A percentile compares a stretch with the other conserved stretches of the same genome.
These are phyloP conservation scores for Barnardius zonarius DNA, from an alignment of 2,113 vertebrate species.

Conservation along the genomic window DNA sequence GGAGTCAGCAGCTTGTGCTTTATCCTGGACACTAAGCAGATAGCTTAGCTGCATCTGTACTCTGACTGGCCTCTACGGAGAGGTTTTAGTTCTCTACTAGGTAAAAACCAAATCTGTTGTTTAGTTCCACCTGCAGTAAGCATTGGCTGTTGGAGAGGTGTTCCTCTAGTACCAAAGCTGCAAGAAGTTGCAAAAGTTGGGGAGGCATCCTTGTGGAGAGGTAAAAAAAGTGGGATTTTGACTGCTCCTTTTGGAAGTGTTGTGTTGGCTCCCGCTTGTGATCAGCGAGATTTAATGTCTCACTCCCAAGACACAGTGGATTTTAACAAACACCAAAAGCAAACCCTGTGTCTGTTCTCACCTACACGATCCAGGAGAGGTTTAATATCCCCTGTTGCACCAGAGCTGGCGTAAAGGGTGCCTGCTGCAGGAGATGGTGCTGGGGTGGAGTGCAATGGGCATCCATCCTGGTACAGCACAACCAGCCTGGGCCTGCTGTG, in stretches of 20 bases:
- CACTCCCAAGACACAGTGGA: background rate
- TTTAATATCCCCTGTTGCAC: background rate
- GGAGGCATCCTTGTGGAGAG: background rate
- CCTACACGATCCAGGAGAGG: background rate
- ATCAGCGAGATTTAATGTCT: background rate
- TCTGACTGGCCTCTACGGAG: too few relatives aligned
- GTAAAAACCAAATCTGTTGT: background rate
- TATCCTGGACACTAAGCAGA: background rate
- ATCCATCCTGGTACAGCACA: background rate
- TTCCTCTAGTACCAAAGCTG: background rate
- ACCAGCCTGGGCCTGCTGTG: rapidly evolving
- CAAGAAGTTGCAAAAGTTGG: background rate
- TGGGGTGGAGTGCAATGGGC: rapidly evolving
- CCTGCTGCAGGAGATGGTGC: background rate
- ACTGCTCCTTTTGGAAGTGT: background rate
- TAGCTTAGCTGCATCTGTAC: background rate
- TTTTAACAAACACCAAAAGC: background rate
- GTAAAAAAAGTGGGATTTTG: background rate
- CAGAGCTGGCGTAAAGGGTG: background rate
- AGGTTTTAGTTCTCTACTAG: background rate
- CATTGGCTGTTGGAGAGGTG: background rate
- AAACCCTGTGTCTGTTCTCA: background rate
- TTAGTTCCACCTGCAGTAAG: background rate
- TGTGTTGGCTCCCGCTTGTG: background rate
- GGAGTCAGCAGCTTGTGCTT: background rate